phyloP scores from a whole-genome alignment of 2,797 vertebrate genomes.

The Hapalemur alaotrensis region DNA sequence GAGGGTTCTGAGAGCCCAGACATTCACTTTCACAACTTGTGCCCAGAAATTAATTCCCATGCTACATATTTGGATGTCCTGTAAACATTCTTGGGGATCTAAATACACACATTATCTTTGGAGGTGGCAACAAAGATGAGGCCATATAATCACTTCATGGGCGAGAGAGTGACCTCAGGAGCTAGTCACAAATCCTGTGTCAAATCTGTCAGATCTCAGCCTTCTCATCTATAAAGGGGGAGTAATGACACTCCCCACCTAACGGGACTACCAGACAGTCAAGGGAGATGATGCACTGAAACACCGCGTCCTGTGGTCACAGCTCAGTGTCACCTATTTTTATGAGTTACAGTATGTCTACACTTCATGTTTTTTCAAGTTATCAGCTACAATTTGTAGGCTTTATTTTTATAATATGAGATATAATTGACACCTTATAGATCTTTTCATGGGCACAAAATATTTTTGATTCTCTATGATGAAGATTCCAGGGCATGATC shows the following conservation, averaged over 20 bases:
- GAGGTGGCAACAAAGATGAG: not conserved
- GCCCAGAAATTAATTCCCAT: not conserved
- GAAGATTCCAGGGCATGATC: not conserved
- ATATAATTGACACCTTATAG: not conserved
- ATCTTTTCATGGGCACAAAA: not conserved
- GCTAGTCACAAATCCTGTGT: not conserved
- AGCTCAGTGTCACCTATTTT: not conserved
- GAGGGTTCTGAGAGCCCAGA: not conserved
- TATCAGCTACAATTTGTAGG: not conserved
- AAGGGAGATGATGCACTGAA: not conserved
- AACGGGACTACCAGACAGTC: not conserved
- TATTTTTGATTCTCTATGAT: not conserved
- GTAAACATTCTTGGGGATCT: not conserved
- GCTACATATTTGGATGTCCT: not conserved
- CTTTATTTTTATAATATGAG: not conserved
- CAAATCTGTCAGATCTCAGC: not conserved
- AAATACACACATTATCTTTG: not conserved
- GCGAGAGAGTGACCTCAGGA: not conserved
- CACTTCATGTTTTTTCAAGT: not conserved
- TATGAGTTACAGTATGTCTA: not conserved
- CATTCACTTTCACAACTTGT: not conserved
- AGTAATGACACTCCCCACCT: not conserved
- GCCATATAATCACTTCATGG: not conserved
- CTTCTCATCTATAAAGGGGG: not conserved
- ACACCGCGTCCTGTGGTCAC: not conserved